Evolutionary conservation across 2,113 vertebrate species (phyloP).

Genomic region (Seriola dumerili): DNA sequence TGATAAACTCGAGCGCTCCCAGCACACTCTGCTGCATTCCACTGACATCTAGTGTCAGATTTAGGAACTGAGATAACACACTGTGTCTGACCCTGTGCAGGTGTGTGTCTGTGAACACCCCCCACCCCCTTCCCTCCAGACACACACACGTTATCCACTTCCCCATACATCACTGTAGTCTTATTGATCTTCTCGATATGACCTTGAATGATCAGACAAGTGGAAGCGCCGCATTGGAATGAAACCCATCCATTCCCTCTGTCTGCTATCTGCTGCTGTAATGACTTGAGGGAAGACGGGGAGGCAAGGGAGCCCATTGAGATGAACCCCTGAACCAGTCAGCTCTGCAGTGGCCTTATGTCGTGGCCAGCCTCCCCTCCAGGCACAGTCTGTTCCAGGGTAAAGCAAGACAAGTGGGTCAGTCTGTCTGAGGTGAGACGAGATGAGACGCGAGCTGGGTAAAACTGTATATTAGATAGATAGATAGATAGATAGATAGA

Average conservation of each 20-base stretch:
- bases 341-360: conserved; percentile 79
- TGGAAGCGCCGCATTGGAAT: conserved; percentile 66
- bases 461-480: conserved; percentile 20
- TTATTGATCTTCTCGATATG: conserved; percentile 75
- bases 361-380: conserved; percentile 58
- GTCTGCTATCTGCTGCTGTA: conserved; percentile 61
- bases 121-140: background rate
- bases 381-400: conserved; percentile 71
- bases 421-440: conserved; percentile 67
- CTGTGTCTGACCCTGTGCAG: conserved; percentile 54
- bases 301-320: conserved; percentile 51
- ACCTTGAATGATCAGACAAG: conserved; percentile 79
- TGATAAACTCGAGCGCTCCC: background rate
- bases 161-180: conserved; percentile 64
- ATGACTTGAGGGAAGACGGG: conserved; percentile 76
- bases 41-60: conserved; percentile 80
- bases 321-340: conserved; percentile 72
- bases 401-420: conserved; percentile 76
- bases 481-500: background rate
- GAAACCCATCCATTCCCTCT: conserved; percentile 73
- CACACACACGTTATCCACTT: conserved; percentile 51
- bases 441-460: conserved; percentile 41
- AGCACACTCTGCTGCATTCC: conserved; percentile 55
- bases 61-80: conserved; percentile 50
- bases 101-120: conserved; percentile 34